phyloP scores from a whole-genome alignment of 2,888 invertebrate genomes.

The Hyposoter dolosus region DNA sequence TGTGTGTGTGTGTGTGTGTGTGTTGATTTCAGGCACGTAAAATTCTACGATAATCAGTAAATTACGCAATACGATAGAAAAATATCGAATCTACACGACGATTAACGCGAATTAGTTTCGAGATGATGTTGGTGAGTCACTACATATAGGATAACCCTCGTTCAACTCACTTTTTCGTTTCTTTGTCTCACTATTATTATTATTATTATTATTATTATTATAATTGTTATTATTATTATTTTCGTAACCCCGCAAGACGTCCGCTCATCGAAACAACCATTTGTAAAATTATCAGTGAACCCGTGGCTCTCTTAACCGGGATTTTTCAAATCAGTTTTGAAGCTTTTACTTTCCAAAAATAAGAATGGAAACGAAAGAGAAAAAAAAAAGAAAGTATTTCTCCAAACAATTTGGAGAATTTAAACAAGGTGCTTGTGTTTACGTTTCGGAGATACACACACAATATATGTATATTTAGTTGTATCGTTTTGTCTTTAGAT shows the following conservation, averaged over 20 bases:
- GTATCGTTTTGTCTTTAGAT: neutral
- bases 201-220: neutral
- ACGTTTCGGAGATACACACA: no score
- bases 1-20: no score
- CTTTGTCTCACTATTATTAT: neutral
- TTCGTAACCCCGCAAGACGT: slow-evolving; percentile 43
- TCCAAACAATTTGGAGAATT: no score
- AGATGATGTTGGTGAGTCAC: slow-evolving; percentile 5
- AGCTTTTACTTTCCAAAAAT: slow-evolving; percentile 11
- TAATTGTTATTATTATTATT: neutral
- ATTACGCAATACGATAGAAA: slow-evolving; percentile 61
- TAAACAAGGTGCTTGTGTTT: neutral
- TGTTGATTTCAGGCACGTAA: slow-evolving; percentile 45
- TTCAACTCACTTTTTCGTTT: neutral
- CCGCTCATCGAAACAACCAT: slow-evolving; percentile 52
- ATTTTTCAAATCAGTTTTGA: neutral
- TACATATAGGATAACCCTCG: slow-evolving; percentile 3
- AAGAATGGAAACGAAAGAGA: slow-evolving; percentile 19
- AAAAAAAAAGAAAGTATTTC: neutral
- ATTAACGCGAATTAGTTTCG: slow-evolving; percentile 31
- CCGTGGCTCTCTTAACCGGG: slow-evolving; percentile 46
- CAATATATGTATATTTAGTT: no score
- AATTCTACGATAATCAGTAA: slow-evolving; percentile 54
- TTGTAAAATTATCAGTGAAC: slow-evolving; percentile 73
- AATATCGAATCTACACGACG: slow-evolving; percentile 62